Percentiles rank a stretch among this genome's conserved stretches.
Conservation (phyloP, 2,888 invertebrate species). For the Galerucella calmariensis region DNA sequence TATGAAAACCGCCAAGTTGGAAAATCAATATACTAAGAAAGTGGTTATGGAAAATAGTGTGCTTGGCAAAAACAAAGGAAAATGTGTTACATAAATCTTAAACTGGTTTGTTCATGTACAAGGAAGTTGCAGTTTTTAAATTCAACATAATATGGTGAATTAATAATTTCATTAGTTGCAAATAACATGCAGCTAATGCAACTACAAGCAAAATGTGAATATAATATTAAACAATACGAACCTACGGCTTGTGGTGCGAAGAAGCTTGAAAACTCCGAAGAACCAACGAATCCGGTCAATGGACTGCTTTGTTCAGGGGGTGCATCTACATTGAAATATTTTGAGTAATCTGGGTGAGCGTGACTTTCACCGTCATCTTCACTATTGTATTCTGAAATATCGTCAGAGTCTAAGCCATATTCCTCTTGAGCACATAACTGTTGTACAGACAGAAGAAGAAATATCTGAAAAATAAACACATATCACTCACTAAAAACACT, state of each 20-base stretch:
- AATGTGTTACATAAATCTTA: too few relatives aligned
- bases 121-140: too few relatives aligned
- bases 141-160: too few relatives aligned
- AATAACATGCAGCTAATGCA: too few relatives aligned
- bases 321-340: constrained; percentile 56
- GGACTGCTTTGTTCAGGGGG: constrained; percentile 40
- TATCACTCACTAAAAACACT: constrained; percentile 22
- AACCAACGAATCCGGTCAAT: constrained; percentile 60
- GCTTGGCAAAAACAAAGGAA: too few relatives aligned
- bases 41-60: too few relatives aligned
- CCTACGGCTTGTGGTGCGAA: constrained; percentile 57
- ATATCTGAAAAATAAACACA: constrained; percentile 29
- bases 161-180: too few relatives aligned
- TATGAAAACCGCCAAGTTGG: too few relatives aligned
- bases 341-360: constrained; percentile 59
- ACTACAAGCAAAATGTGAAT: background rate
- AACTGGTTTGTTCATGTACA: too few relatives aligned
- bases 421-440: constrained; percentile 50
- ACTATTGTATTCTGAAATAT: constrained; percentile 36
- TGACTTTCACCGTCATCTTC: constrained; percentile 48
- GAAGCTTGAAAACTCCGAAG: constrained; percentile 70
- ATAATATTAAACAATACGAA: constrained; percentile 28
- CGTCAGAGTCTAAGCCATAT: constrained; percentile 47
- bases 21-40: too few relatives aligned
- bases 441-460: constrained; percentile 29